A percentile compares a stretch with the other conserved stretches of the same genome.
These are phyloP conservation scores for Drosophila formosana DNA, from an alignment of 2,888 invertebrate species.

Conservation along the genomic window DNA sequence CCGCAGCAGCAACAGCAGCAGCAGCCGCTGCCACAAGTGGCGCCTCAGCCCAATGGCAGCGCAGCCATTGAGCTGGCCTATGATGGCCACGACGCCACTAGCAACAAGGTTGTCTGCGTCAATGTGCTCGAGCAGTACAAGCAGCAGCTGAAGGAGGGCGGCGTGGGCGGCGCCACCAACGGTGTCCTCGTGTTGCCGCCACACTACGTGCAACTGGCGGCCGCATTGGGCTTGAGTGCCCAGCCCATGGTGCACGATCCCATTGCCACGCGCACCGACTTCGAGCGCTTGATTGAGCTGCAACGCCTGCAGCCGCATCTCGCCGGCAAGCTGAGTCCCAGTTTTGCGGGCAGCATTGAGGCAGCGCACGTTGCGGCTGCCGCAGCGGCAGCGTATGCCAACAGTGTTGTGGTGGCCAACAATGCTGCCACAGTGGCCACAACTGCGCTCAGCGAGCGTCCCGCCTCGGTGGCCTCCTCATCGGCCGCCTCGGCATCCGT, in stretches of 20 bases:
- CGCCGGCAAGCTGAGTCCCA: slow-evolving; percentile 63
- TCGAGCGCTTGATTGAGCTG: slow-evolving; percentile 83
- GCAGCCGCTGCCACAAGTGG: slow-evolving; percentile 34
- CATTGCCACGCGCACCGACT: slow-evolving; percentile 82
- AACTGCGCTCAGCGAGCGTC: slow-evolving; percentile 62
- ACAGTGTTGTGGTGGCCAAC: slow-evolving; percentile 59
- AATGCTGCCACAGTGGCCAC: slow-evolving; percentile 46
- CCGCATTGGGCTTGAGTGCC: slow-evolving; percentile 85
- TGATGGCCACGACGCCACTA: slow-evolving; percentile 60
- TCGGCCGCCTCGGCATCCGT: slow-evolving; percentile 64
- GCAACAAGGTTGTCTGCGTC: slow-evolving; percentile 73
- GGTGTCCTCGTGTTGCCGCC: slow-evolving; percentile 87
- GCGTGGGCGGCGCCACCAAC: slow-evolving; percentile 84
- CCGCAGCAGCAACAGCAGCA: slow-evolving; percentile 48
- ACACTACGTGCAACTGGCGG: slow-evolving; percentile 87
- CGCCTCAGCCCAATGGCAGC: slow-evolving; percentile 38
- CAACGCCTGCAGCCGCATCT: slow-evolving; percentile 79
- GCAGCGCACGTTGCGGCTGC: slow-evolving; percentile 80
- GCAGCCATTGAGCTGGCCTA: slow-evolving; percentile 62
- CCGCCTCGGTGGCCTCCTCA: slow-evolving; percentile 67
- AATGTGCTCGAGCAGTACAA: slow-evolving; percentile 82
- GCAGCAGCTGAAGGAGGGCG: slow-evolving; percentile 75
- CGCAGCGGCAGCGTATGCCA: slow-evolving; percentile 75
- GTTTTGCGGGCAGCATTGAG: slow-evolving; percentile 69
- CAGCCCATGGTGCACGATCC: slow-evolving; percentile 82